Conservation (phyloP, 2,113 vertebrate genomes). For the Vulpes ferrilata region DNA sequence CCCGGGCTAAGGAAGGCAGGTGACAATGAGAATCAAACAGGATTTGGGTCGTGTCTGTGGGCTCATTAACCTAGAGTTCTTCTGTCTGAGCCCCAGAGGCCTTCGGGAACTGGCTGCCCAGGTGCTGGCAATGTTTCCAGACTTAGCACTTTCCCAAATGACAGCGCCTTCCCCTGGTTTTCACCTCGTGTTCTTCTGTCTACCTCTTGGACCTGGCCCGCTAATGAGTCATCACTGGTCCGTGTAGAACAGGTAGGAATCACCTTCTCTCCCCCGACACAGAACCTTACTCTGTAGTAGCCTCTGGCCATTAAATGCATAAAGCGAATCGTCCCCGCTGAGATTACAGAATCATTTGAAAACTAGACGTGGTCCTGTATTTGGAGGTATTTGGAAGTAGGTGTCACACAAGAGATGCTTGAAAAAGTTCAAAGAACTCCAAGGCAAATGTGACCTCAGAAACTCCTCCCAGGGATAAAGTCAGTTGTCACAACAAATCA, state of each 20-base stretch:
- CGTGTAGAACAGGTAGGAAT: neutral
- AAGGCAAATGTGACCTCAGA: neutral
- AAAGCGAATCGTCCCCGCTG: neutral
- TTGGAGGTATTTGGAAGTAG: neutral
- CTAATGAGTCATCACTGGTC: neutral
- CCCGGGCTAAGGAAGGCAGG: neutral
- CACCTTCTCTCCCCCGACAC: neutral
- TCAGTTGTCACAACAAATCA: neutral
- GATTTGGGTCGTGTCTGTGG: too few relatives aligned
- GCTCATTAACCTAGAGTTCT: neutral
- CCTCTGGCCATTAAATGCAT: neutral
- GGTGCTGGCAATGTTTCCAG: neutral
- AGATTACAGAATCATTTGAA: neutral
- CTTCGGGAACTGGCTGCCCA: neutral
- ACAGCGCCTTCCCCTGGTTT: neutral
- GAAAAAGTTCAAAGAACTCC: neutral
- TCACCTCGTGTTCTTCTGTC: neutral
- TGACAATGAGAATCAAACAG: neutral
- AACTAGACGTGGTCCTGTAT: neutral
- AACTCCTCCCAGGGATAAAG: neutral
- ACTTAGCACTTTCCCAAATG: neutral
- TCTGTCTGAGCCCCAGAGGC: neutral
- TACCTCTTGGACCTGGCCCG: neutral
- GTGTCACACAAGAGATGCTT: neutral
- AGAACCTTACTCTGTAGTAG: neutral